Percentiles rank a stretch among this genome's conserved stretches.
Conservation (phyloP, 2,888 invertebrate species). For the Crossocerus cetratus region DNA sequence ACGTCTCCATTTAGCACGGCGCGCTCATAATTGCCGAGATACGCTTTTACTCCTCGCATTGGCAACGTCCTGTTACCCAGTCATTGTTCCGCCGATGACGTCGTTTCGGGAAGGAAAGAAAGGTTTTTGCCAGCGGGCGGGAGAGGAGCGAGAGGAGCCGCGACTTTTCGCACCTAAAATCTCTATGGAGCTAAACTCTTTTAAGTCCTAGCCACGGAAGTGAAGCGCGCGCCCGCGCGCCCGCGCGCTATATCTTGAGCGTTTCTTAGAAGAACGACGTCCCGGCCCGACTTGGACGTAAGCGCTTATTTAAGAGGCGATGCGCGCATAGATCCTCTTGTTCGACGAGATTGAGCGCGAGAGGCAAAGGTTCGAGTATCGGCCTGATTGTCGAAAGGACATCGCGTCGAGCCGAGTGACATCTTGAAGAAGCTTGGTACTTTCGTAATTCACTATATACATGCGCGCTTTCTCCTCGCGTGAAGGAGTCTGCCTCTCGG, state of each 20-base stretch:
- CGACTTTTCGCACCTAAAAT: conserved; percentile 3
- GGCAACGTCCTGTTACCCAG: too few species aligned
- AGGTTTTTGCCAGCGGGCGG: neutral
- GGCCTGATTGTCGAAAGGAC: too few species aligned
- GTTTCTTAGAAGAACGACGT: conserved; percentile 10
- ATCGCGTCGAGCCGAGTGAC: too few species aligned
- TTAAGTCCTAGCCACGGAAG: conserved; percentile 1
- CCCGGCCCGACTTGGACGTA: neutral
- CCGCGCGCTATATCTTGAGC: neutral
- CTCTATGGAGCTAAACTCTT: neutral
- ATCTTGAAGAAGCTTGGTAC: neutral
- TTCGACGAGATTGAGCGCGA: neutral
- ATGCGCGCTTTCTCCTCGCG: neutral
- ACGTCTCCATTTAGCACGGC: neutral
- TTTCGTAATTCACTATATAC: neutral
- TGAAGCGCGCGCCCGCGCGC: too few species aligned
- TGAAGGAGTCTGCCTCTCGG: neutral
- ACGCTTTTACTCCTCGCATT: neutral
- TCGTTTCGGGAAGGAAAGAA: neutral
- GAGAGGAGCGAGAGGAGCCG: neutral
- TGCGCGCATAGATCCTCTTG: conserved; percentile 3
- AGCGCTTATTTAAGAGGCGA: conserved; percentile 17
- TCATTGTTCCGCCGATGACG: neutral
- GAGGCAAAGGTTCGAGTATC: neutral
- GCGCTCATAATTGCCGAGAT: conserved; percentile 1